Percentiles rank a stretch among this genome's conserved stretches.
These are phyloP conservation scores for Patella pellucida DNA, from an alignment of 2,888 invertebrate species.

Conservation along the genomic window DNA sequence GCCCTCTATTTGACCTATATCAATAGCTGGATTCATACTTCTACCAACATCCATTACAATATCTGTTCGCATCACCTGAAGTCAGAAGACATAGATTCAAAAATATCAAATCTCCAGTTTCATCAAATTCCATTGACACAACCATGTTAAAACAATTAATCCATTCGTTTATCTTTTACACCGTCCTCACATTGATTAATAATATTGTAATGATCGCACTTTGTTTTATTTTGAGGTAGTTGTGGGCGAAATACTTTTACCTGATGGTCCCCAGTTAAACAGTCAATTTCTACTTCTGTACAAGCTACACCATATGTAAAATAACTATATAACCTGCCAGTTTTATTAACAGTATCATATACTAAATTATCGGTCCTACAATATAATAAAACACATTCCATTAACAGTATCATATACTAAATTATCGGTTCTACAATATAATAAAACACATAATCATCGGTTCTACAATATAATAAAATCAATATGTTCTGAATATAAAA, in stretches of 20 bases:
- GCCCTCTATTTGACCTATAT: conserved; percentile 63
- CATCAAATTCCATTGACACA: too few relatives aligned
- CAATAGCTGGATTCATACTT: conserved; percentile 60
- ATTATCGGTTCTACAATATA: too few relatives aligned
- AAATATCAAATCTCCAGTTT: too few relatives aligned
- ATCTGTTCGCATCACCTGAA: conserved; percentile 53
- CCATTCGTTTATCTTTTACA: too few relatives aligned
- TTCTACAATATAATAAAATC: conserved; percentile 30
- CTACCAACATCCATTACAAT: conserved; percentile 62
- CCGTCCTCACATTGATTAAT: too few relatives aligned
- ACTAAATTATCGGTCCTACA: conserved; percentile 45
- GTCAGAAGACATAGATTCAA: too few relatives aligned
- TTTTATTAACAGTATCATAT: conserved; percentile 71
- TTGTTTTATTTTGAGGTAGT: too few relatives aligned
- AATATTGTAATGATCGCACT: too few relatives aligned
- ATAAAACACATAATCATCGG: conserved; percentile 36
- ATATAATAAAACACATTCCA: neutral
- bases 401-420: too few relatives aligned
- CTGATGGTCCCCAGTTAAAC: conserved; percentile 93
- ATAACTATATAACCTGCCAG: conserved; percentile 85
- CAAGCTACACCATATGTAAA: conserved; percentile 89
- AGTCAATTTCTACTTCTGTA: conserved; percentile 92
- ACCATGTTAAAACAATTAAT: too few relatives aligned
- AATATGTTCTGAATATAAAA: too few relatives aligned
- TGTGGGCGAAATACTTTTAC: conserved; percentile 59